Evolutionary conservation across 2,797 vertebrate species (phyloP), one percentile per base, ranked within the genome.

Genomic region (Gymnothorax javanicus): DNA sequence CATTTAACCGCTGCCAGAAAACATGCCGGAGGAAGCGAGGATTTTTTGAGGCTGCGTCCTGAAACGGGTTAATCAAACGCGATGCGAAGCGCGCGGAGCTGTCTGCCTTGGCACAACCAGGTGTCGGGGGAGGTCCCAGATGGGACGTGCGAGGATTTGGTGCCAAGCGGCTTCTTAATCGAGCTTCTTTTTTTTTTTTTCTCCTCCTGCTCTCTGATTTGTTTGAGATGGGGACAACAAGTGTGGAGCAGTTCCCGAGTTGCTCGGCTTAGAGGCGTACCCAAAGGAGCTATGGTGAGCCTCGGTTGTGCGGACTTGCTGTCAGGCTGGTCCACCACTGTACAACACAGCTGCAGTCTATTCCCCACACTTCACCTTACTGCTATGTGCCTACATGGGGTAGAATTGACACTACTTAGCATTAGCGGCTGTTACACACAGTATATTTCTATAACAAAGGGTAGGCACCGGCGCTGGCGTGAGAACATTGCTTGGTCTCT

Each of bases 271-370:
- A 95, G 94, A 94, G 92, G 94, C 94, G 93, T 92, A 52, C 33
- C 88, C 92, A 96, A 96, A 96, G 95, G 94, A 93, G 89, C 93
- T 90, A 81, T 96, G 95, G 96, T 96, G 95, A 96, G 94, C 90
- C 93, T 91, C 96, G 96, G 96, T 95, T 96, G 96, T 93, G 94
- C 94, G 94, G 58, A 95, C 95, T 95, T 62, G 85, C 73, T 25
- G 64, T 84, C 11, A 17, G 59, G 58, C 83, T 52, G 60, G 58
- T 59, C 33, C 59, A 0, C 75, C 75, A 79, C 75, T 20, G 75
- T 23, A 75, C 73, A 27, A 13, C 73, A 15, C 33, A 50, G 73
- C 15, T 6, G 73, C 33, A 17, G 27, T 15, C 73, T 13, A 4
- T 11, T n/a, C 69, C 25, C 33, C 73, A 17, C 12, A 13, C 5